Evolutionary conservation across 2,888 invertebrate genomes (phyloP).

Genomic region (Biston stratarius): DNA sequence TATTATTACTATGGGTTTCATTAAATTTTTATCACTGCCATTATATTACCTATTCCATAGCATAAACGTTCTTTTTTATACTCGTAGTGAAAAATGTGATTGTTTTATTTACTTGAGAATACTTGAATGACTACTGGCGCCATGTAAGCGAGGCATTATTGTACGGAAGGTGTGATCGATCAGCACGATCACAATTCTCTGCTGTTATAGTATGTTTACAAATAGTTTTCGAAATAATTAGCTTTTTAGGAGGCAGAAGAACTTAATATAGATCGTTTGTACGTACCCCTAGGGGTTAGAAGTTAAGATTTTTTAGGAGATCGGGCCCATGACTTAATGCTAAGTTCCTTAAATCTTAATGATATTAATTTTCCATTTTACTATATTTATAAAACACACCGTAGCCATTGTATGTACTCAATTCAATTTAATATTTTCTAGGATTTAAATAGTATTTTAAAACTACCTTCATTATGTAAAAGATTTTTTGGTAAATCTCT

Average conservation of each 20-base stretch:
- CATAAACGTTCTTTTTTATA: too few relatives aligned
- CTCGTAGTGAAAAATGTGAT: background rate
- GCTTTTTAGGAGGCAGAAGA: slow-evolving; percentile 75
- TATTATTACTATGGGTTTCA: background rate
- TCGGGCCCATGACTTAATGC: slow-evolving; percentile 84
- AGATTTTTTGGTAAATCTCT: slow-evolving; percentile 82
- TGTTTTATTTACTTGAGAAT: background rate
- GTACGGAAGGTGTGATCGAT: slow-evolving; percentile 44
- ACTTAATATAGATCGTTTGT: slow-evolving; percentile 74
- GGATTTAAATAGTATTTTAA: slow-evolving; percentile 70
- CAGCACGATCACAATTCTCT: slow-evolving; percentile 51
- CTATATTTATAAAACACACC: slow-evolving; percentile 45
- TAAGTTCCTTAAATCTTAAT: slow-evolving; percentile 73
- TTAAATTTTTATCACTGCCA: slow-evolving; percentile 9
- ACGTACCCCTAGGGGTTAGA: slow-evolving; percentile 70
- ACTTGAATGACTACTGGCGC: slow-evolving; percentile 18
- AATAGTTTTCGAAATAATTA: slow-evolving; percentile 78
- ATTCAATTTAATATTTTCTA: slow-evolving; percentile 58
- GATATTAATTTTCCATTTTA: slow-evolving; percentile 45
- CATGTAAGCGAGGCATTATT: slow-evolving; percentile 25
- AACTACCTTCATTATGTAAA: slow-evolving; percentile 74
- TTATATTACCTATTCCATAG: background rate
- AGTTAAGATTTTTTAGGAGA: slow-evolving; percentile 78
- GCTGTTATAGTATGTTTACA: slow-evolving; percentile 58
- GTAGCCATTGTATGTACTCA: slow-evolving; percentile 67